A percentile compares a stretch with the other conserved stretches of the same genome.
phyloP scores from a whole-genome alignment of 2,888 invertebrate species.

The Invenusta paracnida region DNA sequence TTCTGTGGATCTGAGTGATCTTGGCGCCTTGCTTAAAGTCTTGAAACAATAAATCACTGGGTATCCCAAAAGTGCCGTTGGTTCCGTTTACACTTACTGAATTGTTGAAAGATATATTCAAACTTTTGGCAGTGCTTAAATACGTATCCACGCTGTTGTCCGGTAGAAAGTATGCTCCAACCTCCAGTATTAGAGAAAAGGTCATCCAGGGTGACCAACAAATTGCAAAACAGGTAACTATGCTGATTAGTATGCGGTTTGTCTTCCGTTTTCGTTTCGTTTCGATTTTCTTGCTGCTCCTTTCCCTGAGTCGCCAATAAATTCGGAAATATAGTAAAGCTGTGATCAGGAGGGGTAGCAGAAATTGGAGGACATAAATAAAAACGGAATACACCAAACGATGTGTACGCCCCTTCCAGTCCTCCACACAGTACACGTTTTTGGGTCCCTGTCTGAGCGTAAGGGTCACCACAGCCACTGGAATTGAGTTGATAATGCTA shows the following conservation, averaged over 20 bases:
- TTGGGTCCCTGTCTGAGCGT: not conserved
- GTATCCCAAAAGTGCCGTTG: too few relatives aligned
- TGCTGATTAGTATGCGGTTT: constrained; percentile 42
- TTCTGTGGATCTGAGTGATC: not conserved
- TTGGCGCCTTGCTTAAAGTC: not conserved
- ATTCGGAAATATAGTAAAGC: constrained; percentile 39
- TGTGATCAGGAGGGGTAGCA: constrained; percentile 40
- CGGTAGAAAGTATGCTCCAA: too few relatives aligned
- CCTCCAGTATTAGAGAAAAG: constrained; percentile 37
- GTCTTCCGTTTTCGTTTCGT: constrained; percentile 37
- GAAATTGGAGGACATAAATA: constrained; percentile 38
- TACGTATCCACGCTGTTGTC: too few relatives aligned
- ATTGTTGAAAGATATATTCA: not conserved
- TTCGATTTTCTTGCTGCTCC: constrained; percentile 36
- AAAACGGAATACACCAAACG: constrained; percentile 35
- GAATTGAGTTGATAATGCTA: constrained; percentile 36
- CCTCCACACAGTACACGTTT: constrained; percentile 34
- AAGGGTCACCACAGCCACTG: constrained; percentile 11
- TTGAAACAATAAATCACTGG: not conserved
- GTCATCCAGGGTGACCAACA: constrained; percentile 43
- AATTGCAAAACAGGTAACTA: constrained; percentile 42
- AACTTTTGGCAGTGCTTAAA: not conserved
- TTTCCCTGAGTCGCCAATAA: constrained; percentile 35
- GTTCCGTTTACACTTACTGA: not conserved
- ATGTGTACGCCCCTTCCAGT: not conserved